Evolutionary conservation across 92 coral and sea anemone genomes (phyloP), one percentile per base, ranked within the genome.

Genomic region (Epizoanthus ramosus): DNA sequence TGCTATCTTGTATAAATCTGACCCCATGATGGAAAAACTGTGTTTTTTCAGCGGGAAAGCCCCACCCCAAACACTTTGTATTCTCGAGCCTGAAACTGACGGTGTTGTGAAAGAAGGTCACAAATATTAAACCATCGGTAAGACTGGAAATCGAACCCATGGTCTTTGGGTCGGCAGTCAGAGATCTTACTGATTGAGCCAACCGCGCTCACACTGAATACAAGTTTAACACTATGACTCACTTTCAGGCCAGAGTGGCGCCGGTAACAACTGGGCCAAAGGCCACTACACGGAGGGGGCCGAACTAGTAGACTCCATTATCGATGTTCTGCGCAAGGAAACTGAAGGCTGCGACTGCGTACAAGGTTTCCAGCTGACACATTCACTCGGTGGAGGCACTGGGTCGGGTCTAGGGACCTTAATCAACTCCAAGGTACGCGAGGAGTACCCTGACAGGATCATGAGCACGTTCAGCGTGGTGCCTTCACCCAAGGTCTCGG

Each of bases 231-330:
- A 19, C 43, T 39, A 15, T 41, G 14, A 3, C 43, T 14, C 33
- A 22, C 33, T 24, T 57, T 41, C 39, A 89, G 95, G 95, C 18
- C 95, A 89, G 24, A 92, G 88, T 61, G 93, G 95, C 66, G 92
- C 98, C 8, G 98, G 95, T 9, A 92, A 94, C 79, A 92, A 92
- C 90, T 94, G 95, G 95, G 91, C 98, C 43, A 92, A 94, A 79
- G 98, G 95, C 57, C 95, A 94, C 75, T 94, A 94, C 85, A 94
- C 98, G 15, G 98, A 94, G 71, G 98, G 98, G 16, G 96, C 98
- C 0, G 98, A 94, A 83, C 91, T 94, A 57, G 90, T 94, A 12
- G 98, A 94, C 88, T 90, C 94, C 74, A 92, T 92, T 50, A 86
- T 94, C 19, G 98, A 94, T 60, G 98, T 92, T 1, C 86, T 94